A percentile compares a stretch with the other conserved stretches of the same genome.
phyloP scores from a whole-genome alignment of 2,113 vertebrate species.

The Eulacestoma nigropectus region DNA sequence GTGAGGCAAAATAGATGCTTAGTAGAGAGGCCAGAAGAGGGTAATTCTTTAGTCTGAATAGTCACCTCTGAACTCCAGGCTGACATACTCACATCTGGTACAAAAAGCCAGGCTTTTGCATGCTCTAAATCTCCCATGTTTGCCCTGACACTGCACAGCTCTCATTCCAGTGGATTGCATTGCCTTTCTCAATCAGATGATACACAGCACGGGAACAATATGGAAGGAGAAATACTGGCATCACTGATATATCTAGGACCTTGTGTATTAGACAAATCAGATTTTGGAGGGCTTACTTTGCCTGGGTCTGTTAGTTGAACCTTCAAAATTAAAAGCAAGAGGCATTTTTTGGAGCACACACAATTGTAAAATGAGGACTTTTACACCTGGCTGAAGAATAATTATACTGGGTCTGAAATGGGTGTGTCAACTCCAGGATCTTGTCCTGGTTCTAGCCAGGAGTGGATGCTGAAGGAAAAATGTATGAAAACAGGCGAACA shows the following conservation, averaged over 20 bases:
- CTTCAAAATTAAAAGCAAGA: background rate
- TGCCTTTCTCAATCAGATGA: background rate
- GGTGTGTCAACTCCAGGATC: background rate
- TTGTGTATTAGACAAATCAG: background rate
- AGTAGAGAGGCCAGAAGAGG: background rate
- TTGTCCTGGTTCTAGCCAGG: background rate
- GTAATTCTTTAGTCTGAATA: background rate
- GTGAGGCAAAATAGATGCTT: background rate
- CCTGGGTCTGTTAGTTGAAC: rapidly evolving
- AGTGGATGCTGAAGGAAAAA: background rate
- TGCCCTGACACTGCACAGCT: background rate
- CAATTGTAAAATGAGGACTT: background rate
- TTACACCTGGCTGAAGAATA: background rate
- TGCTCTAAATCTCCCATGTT: background rate
- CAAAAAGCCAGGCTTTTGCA: background rate
- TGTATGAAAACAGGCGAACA: background rate
- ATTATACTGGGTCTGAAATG: background rate
- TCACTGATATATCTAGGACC: background rate
- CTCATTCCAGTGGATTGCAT: background rate
- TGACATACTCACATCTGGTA: background rate
- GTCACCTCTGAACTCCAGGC: background rate
- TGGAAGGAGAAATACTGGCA: background rate
- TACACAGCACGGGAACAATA: background rate
- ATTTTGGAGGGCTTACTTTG: background rate
- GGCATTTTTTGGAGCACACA: background rate